phyloP scores from a whole-genome alignment of 2,113 vertebrate species.

The Polyodon spathula region DNA sequence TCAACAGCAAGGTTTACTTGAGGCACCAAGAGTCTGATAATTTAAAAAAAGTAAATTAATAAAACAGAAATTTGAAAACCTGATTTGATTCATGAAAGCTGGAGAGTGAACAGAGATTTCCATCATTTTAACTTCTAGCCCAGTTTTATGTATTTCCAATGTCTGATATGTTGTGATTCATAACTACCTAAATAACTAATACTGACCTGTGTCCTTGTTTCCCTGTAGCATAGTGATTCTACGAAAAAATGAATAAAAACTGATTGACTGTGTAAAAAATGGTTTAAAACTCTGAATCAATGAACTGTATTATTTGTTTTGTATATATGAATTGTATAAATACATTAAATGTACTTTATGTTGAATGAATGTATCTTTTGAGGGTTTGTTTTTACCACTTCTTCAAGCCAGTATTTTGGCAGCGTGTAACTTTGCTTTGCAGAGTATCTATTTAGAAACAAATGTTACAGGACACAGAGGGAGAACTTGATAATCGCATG shows the following conservation, averaged over 20 bases:
- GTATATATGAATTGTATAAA: slow-evolving; percentile 35
- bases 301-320: slow-evolving; percentile 27
- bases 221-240: neutral
- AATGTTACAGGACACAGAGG: neutral
- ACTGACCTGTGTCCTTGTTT: neutral
- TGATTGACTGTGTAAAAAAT: slow-evolving; percentile 32
- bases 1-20: too few species aligned
- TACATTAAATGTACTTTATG: slow-evolving; percentile 26
- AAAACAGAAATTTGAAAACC: too few species aligned
- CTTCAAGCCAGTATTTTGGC: neutral
- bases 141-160: too few species aligned
- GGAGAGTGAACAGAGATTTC: too few species aligned
- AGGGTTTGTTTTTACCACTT: neutral
- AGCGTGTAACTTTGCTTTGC: neutral
- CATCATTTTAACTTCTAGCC: too few species aligned
- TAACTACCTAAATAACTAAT: too few species aligned
- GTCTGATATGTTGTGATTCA: too few species aligned
- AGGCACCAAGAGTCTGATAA: too few species aligned
- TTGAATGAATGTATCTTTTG: slow-evolving; percentile 4
- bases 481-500: neutral
- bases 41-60: too few species aligned
- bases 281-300: slow-evolving; percentile 20
- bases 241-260: neutral
- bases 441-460: too few species aligned
- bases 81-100: too few species aligned